Evolutionary conservation across 92 coral and sea anemone species (phyloP).

Genomic region (Bergia sp.): DNA sequence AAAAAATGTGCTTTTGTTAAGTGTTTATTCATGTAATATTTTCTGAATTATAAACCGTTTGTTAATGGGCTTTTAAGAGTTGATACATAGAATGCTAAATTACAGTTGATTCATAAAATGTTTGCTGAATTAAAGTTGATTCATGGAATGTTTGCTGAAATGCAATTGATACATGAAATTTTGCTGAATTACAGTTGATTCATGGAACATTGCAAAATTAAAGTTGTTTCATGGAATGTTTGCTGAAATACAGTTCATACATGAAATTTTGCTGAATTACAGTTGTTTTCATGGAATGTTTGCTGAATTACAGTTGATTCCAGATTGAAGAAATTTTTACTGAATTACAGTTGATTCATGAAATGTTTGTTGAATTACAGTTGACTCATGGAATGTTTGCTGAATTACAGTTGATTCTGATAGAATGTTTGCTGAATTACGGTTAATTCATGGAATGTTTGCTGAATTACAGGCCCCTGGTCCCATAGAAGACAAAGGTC

Average conservation of each 20-base stretch:
- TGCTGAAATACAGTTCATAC: conserved; percentile 7
- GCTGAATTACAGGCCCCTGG: conserved; percentile 56
- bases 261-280: not conserved
- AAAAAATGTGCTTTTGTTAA: too few species aligned
- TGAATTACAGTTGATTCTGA: conserved; percentile 5
- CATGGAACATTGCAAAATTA: too few species aligned
- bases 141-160: not conserved
- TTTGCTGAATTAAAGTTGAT: not conserved
- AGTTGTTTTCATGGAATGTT: not conserved
- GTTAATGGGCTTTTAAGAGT: too few species aligned
- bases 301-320: too few species aligned
- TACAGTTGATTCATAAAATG: conserved; percentile 1
- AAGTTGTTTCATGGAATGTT: not conserved
- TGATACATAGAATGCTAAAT: not conserved
- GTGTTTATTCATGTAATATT: not conserved
- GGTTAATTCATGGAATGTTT: not conserved
- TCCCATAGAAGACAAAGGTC: conserved; percentile 36
- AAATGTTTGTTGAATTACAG: not conserved
- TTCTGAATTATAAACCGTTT: not conserved
- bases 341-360: conserved; percentile 5
- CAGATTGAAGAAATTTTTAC: not conserved
- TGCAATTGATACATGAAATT: not conserved
- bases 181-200: conserved; percentile 6
- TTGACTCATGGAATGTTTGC: not conserved
- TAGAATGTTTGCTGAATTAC: not conserved